Base-by-base conservation (phyloP, 2,113 vertebrate species). In the Melanerpes aurifrons region DNA sequence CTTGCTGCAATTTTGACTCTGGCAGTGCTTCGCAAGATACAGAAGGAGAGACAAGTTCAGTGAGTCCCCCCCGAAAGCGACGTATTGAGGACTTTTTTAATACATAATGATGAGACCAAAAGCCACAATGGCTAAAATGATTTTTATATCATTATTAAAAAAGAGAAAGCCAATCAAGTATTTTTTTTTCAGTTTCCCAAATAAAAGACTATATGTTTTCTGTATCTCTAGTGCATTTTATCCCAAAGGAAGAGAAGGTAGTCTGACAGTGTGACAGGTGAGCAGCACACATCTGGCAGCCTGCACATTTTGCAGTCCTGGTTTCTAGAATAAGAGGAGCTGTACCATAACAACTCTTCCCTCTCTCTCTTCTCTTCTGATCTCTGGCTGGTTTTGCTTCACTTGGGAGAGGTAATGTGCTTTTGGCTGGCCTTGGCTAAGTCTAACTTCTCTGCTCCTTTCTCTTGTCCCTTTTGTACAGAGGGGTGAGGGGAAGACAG, bases 1-100 rank as follows among this genome's bases (percentile, higher is more conserved):
- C 97, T 64, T 98, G 98, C 97, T 97, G 98, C 28, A 91, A 87
- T 75, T 88, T 10, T 63, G 97, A 96, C 28, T 87, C 96, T 47
- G 92, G 77, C 50, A 89, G 79, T 79, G 64, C 29, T 24, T 79
- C 87, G 21, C 73, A 50, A 75, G 72, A 89, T n/a, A 62, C n/a
- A 50, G n/a, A 15, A 86, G 75, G 22, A 48, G 84, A 91, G 5
- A 56, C 19, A 0, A 20, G 43, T 29, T 79, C 94, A 62, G 91
- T 72, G 82, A 98, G 92, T 80, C 86, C 96, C 18, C 69, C 85
- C 79, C 98, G 97, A 93, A 98, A 96, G 93, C 93, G 50, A 28
- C 95, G 81, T 62, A 94, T 97, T 35, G 92, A 97, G 54, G 97
- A 97, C 11, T 90, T 74, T 69, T 91, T 92, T 89, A 20, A 80